Conservation (phyloP, 92 coral and sea anemone species). For the Epizoanthus stellaris region DNA sequence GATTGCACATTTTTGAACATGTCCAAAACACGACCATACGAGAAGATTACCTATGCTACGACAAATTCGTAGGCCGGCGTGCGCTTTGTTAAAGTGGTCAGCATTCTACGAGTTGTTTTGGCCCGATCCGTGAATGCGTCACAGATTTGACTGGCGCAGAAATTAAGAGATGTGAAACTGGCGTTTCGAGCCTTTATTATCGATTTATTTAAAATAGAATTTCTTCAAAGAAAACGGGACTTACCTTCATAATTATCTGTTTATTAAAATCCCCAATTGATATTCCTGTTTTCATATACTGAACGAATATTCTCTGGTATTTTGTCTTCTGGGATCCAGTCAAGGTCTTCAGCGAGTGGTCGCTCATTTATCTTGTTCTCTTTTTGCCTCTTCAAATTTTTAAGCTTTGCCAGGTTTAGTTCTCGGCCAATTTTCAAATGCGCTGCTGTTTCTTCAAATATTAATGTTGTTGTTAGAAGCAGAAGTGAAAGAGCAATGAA, state of each 20-base stretch:
- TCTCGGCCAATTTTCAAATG: conserved; percentile 38
- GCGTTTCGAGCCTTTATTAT: too few relatives aligned
- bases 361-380: neutral
- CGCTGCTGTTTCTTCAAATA: conserved; percentile 11
- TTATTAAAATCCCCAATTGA: neutral
- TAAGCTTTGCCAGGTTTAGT: neutral
- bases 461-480: neutral
- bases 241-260: neutral
- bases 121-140: too few relatives aligned
- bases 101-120: too few relatives aligned
- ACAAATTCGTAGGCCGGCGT: too few relatives aligned
- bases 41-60: too few relatives aligned
- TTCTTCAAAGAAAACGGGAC: neutral
- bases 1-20: too few relatives aligned
- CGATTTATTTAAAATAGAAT: too few relatives aligned
- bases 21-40: too few relatives aligned
- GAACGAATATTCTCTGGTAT: conserved; percentile 23
- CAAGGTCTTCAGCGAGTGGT: neutral
- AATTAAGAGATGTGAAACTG: too few relatives aligned
- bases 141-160: too few relatives aligned
- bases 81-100: too few relatives aligned
- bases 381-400: conserved; percentile 10
- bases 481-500: neutral
- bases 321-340: conserved; percentile 11
- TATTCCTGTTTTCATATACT: neutral